Evolutionary conservation across 35 echinoderm and acorn worm genomes (phyloP).

Genomic region (Lytechinus variegatus): DNA sequence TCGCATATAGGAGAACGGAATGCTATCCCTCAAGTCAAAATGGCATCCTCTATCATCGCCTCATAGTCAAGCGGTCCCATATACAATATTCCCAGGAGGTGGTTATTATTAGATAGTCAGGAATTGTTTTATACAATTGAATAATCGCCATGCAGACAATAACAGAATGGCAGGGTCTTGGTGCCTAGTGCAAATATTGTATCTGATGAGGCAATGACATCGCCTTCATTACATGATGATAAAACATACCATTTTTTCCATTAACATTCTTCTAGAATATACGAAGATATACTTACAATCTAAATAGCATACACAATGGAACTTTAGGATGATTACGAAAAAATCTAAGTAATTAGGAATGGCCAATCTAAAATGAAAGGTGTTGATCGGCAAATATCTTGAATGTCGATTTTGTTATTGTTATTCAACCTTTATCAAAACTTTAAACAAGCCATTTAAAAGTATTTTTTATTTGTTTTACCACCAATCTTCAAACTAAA

Average conservation of each 20-base stretch:
- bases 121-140: background rate
- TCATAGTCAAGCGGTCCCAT: background rate
- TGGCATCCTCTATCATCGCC: background rate
- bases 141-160: background rate
- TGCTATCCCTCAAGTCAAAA: background rate
- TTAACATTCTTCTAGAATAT: no score
- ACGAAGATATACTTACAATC: no score
- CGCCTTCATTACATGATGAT: background rate
- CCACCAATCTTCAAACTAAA: background rate
- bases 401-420: no score
- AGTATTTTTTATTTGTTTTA: no score
- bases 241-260: no score
- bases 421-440: no score
- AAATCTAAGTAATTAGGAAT: no score
- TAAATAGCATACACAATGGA: no score
- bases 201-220: background rate
- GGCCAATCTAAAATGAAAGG: no score
- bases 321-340: no score
- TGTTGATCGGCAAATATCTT: no score
- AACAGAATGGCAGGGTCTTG: background rate
- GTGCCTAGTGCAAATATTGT: background rate
- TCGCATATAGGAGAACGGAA: background rate
- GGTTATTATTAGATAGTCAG: background rate
- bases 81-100: background rate
- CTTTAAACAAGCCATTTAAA: no score